Conservation (phyloP, 2,113 vertebrate species). For the Monopterus albus region DNA sequence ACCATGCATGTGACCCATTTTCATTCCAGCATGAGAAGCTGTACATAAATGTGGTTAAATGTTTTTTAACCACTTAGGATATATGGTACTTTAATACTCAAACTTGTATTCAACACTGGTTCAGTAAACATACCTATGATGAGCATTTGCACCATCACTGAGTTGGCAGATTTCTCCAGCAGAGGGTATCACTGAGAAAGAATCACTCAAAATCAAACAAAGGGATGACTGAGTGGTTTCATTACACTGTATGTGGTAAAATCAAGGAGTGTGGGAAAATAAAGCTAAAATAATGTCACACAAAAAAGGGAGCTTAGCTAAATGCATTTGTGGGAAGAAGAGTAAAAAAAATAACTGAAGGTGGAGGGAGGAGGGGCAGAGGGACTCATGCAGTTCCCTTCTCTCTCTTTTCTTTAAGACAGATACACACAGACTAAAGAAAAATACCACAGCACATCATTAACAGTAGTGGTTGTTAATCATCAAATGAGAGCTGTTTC, state of each 20-base stretch:
- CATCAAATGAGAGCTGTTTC: too few relatives aligned
- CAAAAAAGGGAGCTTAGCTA: background rate
- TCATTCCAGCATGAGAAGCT: background rate
- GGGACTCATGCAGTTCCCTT: background rate
- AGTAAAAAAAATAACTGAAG: background rate
- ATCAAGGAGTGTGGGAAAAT: too few relatives aligned
- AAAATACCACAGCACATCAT: background rate
- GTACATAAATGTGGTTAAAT: background rate
- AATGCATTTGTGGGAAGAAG: background rate
- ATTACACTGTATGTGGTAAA: too few relatives aligned
- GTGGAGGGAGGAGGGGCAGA: background rate
- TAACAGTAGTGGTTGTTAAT: background rate
- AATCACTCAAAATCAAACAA: conserved; percentile 4
- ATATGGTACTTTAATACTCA: too few relatives aligned
- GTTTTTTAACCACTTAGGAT: too few relatives aligned
- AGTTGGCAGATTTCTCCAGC: conserved; percentile 10
- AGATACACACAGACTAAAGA: background rate
- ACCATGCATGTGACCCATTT: too few relatives aligned
- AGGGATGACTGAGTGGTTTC: fast-evolving
- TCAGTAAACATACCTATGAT: background rate
- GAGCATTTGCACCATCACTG: background rate
- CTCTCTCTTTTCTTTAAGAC: background rate
- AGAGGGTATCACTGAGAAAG: conserved; percentile 69
- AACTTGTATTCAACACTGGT: background rate
- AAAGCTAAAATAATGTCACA: too few relatives aligned